Conservation (phyloP, 2,797 vertebrate species). For the Hapalemur alaotrensis region DNA sequence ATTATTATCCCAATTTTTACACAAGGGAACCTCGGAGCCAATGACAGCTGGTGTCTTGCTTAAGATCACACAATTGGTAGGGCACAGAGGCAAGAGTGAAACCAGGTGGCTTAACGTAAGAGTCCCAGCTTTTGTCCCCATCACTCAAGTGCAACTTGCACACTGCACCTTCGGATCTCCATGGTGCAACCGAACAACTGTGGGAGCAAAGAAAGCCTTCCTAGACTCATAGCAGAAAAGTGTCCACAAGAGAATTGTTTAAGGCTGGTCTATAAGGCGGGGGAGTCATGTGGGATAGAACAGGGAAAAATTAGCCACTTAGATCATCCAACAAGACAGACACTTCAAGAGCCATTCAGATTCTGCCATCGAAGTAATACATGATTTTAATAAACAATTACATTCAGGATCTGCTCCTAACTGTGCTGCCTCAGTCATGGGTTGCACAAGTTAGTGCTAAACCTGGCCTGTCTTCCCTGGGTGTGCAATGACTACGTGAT, state of each 20-base stretch:
- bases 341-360: neutral
- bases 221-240: neutral
- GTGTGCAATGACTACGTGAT: neutral
- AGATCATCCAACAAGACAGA: neutral
- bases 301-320: neutral
- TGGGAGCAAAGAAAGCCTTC: neutral
- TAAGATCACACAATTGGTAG: neutral
- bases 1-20: neutral
- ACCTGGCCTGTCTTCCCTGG: neutral
- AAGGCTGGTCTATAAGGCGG: neutral
- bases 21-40: neutral
- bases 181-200: neutral
- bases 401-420: neutral
- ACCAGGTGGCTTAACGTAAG: neutral
- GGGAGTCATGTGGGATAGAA: fast-evolving
- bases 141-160: fast-evolving
- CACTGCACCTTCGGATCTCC: fast-evolving
- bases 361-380: neutral
- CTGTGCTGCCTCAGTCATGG: neutral
- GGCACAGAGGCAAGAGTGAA: neutral
- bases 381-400: neutral
- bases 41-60: neutral
- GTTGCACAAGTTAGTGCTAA: neutral
- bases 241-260: neutral
- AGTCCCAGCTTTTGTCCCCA: fast-evolving